Evolutionary conservation across 2,797 vertebrate genomes (phyloP), one percentile per base, ranked within the genome.

Genomic region (Microhierax caerulescens): DNA sequence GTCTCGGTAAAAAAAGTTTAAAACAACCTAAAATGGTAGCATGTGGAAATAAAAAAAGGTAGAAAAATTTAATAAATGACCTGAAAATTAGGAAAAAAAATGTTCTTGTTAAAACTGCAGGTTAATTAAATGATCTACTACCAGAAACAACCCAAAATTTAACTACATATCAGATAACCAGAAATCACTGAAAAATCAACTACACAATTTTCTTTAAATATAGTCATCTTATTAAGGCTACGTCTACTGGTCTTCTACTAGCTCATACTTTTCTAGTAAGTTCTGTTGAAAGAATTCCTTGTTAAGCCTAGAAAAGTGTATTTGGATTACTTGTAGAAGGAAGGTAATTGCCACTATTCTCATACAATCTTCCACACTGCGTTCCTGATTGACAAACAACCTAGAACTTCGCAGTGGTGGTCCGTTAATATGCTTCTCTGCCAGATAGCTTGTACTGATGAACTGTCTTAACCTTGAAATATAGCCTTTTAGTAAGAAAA

Each of bases 1-100:
- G 97, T 98, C 98, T 98, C 65, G 96, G 93, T 96, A 93, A 67
- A 97, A 98, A 98, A 98, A 97, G 95, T 97, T 97, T 98, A 96
- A 96, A 97, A 94, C 96, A 96, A 98, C 98, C 98, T 98, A 97
- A 94, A 98, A 97, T 94, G 96, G 96, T 97, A 98, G 95, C 59
- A 7, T 48, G 90, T 93, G 91, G 90, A 97, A 92, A 97, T 41
- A 80, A 97, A 93, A 93, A 87, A 83, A 69, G 22, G 93, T 61
- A 97, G 94, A 97, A 95, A 94, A 85, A 54, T 90, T 92, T 87
- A 95, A 81, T 95, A 94, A 96, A 78, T 93, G 61, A 95, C 82
- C 32, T 90, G 91, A 94, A 94, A 96, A 90, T 25, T 48, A 3
- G 3, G 9, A 34, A 37, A 67, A 86, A 76, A 76, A 67, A 51